These are phyloP conservation scores for Diploptera punctata DNA, from an alignment of 2,888 invertebrate genomes.

Conservation along the genomic window DNA sequence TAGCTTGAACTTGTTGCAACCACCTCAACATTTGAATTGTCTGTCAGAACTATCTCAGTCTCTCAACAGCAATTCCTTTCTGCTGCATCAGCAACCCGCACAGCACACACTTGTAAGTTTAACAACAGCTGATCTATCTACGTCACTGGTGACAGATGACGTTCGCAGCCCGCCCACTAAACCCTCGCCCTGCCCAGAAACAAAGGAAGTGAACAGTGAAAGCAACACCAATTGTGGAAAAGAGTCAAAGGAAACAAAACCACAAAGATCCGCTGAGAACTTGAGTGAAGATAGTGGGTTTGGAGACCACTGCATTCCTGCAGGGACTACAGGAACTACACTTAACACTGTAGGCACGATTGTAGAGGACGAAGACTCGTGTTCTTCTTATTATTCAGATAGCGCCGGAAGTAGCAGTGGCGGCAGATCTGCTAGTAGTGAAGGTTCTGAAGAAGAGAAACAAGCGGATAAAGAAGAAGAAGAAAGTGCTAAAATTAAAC, in stretches of 20 bases:
- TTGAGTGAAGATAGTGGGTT: slow-evolving; percentile 83
- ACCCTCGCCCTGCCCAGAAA: background rate
- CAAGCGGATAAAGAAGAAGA: slow-evolving; percentile 33
- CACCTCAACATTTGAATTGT: slow-evolving; percentile 42
- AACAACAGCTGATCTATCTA: slow-evolving; percentile 29
- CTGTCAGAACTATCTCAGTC: slow-evolving; percentile 35
- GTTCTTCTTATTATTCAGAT: slow-evolving; percentile 41
- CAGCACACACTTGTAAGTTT: slow-evolving; percentile 11
- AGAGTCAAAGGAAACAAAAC: slow-evolving; percentile 35
- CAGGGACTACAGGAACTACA: background rate
- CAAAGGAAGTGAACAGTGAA: background rate
- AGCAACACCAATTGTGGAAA: slow-evolving; percentile 32
- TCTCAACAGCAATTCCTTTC: slow-evolving; percentile 31
- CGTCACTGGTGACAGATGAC: background rate
- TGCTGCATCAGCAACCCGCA: slow-evolving; percentile 13
- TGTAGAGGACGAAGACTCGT: slow-evolving; percentile 38
- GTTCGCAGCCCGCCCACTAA: background rate
- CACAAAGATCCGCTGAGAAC: slow-evolving; percentile 69
- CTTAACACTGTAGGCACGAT: slow-evolving; percentile 2
- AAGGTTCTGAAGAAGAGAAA: slow-evolving; percentile 43
- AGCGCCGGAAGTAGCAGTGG: slow-evolving; percentile 38
- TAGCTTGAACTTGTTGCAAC: slow-evolving; percentile 55
- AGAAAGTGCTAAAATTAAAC: slow-evolving; percentile 42
- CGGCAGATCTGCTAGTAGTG: slow-evolving; percentile 44
- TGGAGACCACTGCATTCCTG: slow-evolving; percentile 61